These are phyloP conservation scores for Macaria liturata DNA, from an alignment of 2,888 invertebrate species.

Conservation along the genomic window DNA sequence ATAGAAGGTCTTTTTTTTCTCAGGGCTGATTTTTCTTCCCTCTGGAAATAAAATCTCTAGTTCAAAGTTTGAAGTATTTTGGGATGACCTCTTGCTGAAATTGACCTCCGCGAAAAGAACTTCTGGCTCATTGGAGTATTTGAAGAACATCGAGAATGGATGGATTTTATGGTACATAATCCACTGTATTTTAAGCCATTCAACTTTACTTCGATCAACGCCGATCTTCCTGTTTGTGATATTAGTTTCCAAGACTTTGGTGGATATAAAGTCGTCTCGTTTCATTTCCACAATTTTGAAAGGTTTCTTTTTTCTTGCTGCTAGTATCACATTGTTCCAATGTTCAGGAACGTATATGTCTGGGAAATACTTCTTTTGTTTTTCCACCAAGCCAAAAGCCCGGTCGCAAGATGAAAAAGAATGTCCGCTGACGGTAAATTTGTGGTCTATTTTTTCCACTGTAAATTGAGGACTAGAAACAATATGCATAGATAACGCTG, in stretches of 20 bases:
- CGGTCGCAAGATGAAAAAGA: constrained; percentile 23
- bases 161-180: constrained; percentile 26
- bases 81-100: constrained; percentile 25
- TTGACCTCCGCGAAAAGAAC: constrained; percentile 27
- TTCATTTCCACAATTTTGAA: constrained; percentile 29
- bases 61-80: constrained; percentile 19
- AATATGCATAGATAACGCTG: constrained; percentile 28
- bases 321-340: constrained; percentile 25
- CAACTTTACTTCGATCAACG: constrained; percentile 24
- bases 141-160: constrained; percentile 27
- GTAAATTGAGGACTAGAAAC: constrained; percentile 17
- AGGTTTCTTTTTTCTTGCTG: constrained; percentile 30
- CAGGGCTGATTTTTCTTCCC: constrained; percentile 19
- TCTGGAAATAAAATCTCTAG: constrained; percentile 26
- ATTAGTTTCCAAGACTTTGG: constrained; percentile 26
- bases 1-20: constrained; percentile 16
- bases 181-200: constrained; percentile 30
- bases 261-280: constrained; percentile 28
- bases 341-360: constrained; percentile 17
- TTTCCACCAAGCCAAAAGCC: constrained; percentile 27
- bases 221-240: constrained; percentile 27
- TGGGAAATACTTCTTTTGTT: constrained; percentile 15
- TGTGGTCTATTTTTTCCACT: constrained; percentile 28
- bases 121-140: constrained; percentile 32
- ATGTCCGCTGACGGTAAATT: constrained; percentile 26